Evolutionary conservation across 1,140 invertebrate genomes (phyloP).

Genomic region (Drosophila ohnishii): DNA sequence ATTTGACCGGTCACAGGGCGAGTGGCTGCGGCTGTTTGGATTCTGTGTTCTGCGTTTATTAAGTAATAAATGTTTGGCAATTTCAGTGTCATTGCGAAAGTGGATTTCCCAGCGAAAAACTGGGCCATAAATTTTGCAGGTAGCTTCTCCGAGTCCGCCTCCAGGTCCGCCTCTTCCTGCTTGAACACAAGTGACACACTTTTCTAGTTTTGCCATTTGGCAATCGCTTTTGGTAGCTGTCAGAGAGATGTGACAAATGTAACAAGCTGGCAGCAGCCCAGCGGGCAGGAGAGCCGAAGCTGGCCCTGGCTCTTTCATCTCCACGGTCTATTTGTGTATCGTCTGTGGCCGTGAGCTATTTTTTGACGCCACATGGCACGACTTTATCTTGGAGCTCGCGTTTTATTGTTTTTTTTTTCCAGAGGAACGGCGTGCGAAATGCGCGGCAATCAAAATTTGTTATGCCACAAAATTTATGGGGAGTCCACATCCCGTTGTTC

Average conservation of each 20-base stretch:
- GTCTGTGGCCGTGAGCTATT: slow-evolving; percentile 37
- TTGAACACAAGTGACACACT: slow-evolving; percentile 52
- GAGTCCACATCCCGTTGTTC: slow-evolving; percentile 40
- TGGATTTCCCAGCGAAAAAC: slow-evolving; percentile 36
- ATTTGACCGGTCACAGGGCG: slow-evolving; percentile 7
- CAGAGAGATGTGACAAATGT: slow-evolving; percentile 60
- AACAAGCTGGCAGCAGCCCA: slow-evolving; percentile 51
- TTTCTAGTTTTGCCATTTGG: slow-evolving; percentile 61
- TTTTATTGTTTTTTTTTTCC: slow-evolving; percentile 49
- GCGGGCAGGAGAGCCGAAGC: slow-evolving; percentile 28
- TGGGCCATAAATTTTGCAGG: slow-evolving; percentile 58
- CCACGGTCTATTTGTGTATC: slow-evolving; percentile 44
- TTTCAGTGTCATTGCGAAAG: slow-evolving; percentile 53
- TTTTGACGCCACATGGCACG: slow-evolving; percentile 33
- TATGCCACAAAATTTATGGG: slow-evolving; percentile 55
- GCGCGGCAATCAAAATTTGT: slow-evolving; percentile 52
- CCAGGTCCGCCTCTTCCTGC: not conserved
- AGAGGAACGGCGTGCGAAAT: slow-evolving; percentile 53
- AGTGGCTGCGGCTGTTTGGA: not conserved
- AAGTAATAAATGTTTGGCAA: slow-evolving; percentile 74
- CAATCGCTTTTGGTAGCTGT: slow-evolving; percentile 57
- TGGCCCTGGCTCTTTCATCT: slow-evolving; percentile 17
- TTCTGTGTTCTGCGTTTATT: slow-evolving; percentile 57
- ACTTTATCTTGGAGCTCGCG: slow-evolving; percentile 34
- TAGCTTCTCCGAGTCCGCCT: slow-evolving; percentile 4